Percentiles rank a stretch among this genome's conserved stretches.
Conservation (phyloP, 2,113 vertebrate species). For the Deroptyus accipitrinus region DNA sequence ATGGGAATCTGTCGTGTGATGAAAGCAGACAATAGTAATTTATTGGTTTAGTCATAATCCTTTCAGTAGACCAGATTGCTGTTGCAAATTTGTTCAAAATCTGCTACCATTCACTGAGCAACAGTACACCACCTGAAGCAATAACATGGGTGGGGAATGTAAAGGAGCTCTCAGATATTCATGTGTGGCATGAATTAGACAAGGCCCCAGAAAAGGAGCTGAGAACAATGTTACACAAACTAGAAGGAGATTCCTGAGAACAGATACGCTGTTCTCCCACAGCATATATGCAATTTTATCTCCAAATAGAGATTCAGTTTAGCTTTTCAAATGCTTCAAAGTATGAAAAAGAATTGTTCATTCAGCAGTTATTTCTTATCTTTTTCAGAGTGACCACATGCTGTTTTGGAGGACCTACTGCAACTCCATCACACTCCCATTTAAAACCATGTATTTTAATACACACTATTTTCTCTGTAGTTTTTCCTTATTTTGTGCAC, state of each 20-base stretch:
- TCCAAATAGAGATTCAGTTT: not conserved
- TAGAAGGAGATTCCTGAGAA: not conserved
- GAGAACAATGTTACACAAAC: not conserved
- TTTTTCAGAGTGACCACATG: not conserved
- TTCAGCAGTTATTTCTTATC: not conserved
- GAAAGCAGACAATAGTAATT: constrained; percentile 55
- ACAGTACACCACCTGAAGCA: constrained; percentile 47
- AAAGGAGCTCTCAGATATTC: not conserved
- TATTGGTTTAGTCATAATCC: constrained; percentile 62
- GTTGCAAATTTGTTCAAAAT: constrained; percentile 66
- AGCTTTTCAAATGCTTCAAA: not conserved
- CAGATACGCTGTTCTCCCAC: not conserved
- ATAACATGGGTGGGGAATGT: constrained; percentile 44
- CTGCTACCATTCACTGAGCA: constrained; percentile 61
- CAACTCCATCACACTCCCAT: not conserved
- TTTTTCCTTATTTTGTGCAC: not conserved
- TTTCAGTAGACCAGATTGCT: constrained; percentile 61
- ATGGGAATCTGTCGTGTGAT: constrained; percentile 36
- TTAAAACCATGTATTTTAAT: not conserved
- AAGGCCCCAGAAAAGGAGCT: not conserved
- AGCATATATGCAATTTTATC: not conserved
- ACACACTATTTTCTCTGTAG: not conserved
- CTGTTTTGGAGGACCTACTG: not conserved
- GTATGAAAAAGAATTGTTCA: not conserved
- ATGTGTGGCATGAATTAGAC: not conserved